phyloP scores from a whole-genome alignment of 2,888 invertebrate genomes.

The Monoplex corrugatus region DNA sequence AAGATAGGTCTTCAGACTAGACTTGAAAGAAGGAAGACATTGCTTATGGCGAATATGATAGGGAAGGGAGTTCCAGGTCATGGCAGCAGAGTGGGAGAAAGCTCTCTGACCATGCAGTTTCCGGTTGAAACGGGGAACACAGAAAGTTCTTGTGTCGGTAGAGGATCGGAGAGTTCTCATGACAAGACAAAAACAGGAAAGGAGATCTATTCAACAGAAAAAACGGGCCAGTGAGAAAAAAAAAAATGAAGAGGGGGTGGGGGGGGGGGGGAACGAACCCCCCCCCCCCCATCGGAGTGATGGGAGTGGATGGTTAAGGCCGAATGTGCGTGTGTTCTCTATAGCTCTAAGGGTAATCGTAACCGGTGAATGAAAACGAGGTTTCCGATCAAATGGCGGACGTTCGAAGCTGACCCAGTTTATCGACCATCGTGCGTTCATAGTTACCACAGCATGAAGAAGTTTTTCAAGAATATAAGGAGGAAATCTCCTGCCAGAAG shows the following conservation, averaged over 20 bases:
- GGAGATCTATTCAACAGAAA: background rate
- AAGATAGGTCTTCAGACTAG: too few relatives aligned
- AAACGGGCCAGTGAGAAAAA: background rate
- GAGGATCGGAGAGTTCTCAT: background rate
- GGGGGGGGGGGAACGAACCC: too few relatives aligned
- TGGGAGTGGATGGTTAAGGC: background rate
- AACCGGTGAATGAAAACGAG: constrained; percentile 50
- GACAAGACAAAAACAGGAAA: too few relatives aligned
- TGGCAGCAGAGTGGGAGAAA: too few relatives aligned
- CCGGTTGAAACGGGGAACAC: too few relatives aligned
- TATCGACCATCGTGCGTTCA: constrained; percentile 64
- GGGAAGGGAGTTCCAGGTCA: too few relatives aligned
- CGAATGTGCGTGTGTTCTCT: background rate
- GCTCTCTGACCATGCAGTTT: too few relatives aligned
- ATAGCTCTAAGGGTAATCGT: constrained; percentile 38
- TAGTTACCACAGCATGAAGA: constrained; percentile 76
- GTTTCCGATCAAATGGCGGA: constrained; percentile 63
- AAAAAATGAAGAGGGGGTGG: background rate
- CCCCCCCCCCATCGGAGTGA: too few relatives aligned
- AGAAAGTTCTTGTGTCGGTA: background rate
- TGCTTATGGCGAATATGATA: too few relatives aligned
- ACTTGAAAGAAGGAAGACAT: too few relatives aligned
- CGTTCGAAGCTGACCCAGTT: constrained; percentile 55
- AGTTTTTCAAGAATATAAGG: constrained; percentile 67
- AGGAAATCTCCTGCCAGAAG: constrained; percentile 60